Base-by-base conservation (phyloP, 2,113 vertebrate species). In the Phrynosoma platyrhinos region DNA sequence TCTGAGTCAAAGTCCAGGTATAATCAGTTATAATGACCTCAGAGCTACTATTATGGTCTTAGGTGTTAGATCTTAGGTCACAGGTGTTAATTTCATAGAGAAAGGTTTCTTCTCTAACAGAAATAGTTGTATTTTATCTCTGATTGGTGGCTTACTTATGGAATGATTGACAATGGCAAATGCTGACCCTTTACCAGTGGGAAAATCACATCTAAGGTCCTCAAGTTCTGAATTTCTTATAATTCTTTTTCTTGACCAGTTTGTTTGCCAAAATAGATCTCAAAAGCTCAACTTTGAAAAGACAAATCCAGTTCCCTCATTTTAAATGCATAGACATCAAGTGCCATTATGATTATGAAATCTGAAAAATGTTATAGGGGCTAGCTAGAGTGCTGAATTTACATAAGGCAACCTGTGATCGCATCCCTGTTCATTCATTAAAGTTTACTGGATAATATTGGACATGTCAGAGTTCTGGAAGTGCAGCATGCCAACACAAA, bases 101-200 rank as follows among this genome's bases (percentile, higher is more conserved):
- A 83, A 13, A 20, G 25, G 12, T 62, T 76, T 1, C 14, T 18
- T 53, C 52, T 74, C 20, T 36, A 32, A 84, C n/a, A n/a, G 5
- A 84, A 32, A 69, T 42, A 25, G n/a, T 10, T 74, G 30, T 5
- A 58, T 74, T 74, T 84, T 72, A 68, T 74, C n/a, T 52, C 16
- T 36, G 30, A 74, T 21, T 25, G 52, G 30, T 13, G 47, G 30
- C 52, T 77, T 64, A 64, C 32, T 55, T 66, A 21, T n/a, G 32
- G 58, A 40, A 64, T 66, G 55, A 64, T n/a, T 66, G 84, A 66
- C 55, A 85, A 66, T 85, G n/a, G 36, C n/a, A 85, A 85, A 52
- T 78, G 55, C 47, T n/a, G 36, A 78, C 27, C 27, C 4, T 77
- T 64, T 13, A 62, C 55, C 25, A 85, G 8, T 25, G 62, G 72